Percentiles rank a stretch among this genome's conserved stretches.
These are phyloP conservation scores for Nyctibius grandis DNA, from an alignment of 2,797 vertebrate genomes.

Conservation along the genomic window DNA sequence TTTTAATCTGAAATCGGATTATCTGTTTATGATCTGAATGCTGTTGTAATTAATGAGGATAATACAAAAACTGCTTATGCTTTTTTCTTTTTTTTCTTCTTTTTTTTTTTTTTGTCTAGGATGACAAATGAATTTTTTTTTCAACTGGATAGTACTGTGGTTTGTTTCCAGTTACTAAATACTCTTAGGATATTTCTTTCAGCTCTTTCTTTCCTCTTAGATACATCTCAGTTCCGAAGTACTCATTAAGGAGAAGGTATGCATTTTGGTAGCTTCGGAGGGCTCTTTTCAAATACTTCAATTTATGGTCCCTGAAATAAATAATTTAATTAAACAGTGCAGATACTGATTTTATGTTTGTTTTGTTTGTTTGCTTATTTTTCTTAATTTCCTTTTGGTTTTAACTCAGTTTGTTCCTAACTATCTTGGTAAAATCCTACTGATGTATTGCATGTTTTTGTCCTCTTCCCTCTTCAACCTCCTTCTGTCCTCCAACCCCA, in stretches of 20 bases:
- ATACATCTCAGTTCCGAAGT: not conserved
- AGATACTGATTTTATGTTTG: accelerated
- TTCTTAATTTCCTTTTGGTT: not conserved
- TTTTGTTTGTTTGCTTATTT: not conserved
- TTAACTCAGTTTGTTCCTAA: not conserved
- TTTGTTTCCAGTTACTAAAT: not conserved
- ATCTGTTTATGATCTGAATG: not conserved
- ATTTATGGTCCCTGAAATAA: too few relatives aligned
- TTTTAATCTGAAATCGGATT: not conserved
- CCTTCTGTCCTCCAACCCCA: not conserved
- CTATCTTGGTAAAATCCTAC: not conserved
- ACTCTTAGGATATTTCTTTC: not conserved
- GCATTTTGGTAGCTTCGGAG: not conserved
- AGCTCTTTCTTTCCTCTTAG: not conserved
- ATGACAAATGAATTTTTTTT: too few relatives aligned
- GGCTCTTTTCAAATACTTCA: not conserved
- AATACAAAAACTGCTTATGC: not conserved
- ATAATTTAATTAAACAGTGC: not conserved
- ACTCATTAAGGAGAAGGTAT: too few relatives aligned
- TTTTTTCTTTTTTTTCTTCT: too few relatives aligned
- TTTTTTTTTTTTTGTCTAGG: not conserved
- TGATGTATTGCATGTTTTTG: not conserved
- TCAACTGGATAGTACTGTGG: too few relatives aligned
- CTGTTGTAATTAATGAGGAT: not conserved
- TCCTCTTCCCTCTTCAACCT: too few relatives aligned